Evolutionary conservation across 2,888 invertebrate genomes (phyloP).

Genomic region (Theretra japonica): DNA sequence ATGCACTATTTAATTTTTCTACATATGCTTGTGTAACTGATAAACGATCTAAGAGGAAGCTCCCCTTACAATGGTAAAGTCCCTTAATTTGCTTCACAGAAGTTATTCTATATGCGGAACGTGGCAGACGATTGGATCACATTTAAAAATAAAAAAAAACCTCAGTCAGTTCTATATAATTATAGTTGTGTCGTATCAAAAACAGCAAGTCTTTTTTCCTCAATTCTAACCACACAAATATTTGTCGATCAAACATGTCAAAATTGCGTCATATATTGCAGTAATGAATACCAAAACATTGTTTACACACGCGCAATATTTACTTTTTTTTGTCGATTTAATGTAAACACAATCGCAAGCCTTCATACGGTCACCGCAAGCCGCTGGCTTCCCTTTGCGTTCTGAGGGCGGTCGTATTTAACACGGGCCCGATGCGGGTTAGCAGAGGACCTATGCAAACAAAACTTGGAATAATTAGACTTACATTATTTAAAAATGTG

Average conservation of each 20-base stretch:
- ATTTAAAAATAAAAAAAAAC: neutral
- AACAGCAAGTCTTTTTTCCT: too few relatives aligned
- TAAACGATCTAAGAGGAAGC: too few relatives aligned
- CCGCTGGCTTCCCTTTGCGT: neutral
- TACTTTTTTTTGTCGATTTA: neutral
- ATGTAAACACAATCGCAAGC: neutral
- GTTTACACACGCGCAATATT: neutral
- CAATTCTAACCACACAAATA: too few relatives aligned
- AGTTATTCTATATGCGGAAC: neutral
- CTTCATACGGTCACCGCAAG: neutral
- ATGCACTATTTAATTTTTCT: neutral
- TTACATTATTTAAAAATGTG: neutral
- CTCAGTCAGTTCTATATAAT: too few relatives aligned
- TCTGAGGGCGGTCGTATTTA: neutral
- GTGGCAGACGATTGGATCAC: neutral
- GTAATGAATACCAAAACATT: neutral
- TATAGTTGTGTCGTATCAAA: too few relatives aligned
- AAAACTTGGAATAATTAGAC: constrained; percentile 8
- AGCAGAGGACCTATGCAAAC: constrained; percentile 16
- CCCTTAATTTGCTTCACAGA: neutral
- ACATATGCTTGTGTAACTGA: neutral
- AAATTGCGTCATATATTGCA: neutral
- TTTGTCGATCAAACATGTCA: too few relatives aligned
- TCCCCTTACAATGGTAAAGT: too few relatives aligned
- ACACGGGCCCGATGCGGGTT: constrained; percentile 8